Percentiles rank a stretch among this genome's conserved stretches.
These are phyloP conservation scores for Ptilonorhynchus violaceus DNA, from an alignment of 2,113 vertebrate genomes.

Conservation along the genomic window DNA sequence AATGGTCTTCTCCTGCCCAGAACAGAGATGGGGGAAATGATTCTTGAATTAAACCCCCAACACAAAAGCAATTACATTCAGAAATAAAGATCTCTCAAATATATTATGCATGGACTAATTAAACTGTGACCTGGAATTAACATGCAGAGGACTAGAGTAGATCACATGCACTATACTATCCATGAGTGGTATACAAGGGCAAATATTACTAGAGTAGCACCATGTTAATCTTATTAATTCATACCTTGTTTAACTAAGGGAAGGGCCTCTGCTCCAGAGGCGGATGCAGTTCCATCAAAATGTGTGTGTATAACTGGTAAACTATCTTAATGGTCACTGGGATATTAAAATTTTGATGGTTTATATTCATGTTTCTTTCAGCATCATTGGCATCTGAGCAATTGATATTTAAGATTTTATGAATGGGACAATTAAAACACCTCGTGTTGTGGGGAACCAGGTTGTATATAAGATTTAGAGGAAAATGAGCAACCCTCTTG, in stretches of 20 bases:
- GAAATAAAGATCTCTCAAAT: constrained; percentile 40
- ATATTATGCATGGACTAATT: constrained; percentile 43
- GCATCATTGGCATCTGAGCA: neutral
- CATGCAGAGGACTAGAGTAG: neutral
- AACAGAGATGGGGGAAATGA: neutral
- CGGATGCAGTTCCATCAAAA: neutral
- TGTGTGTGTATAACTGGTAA: accelerated
- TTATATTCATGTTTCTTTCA: neutral
- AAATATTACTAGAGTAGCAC: constrained; percentile 31
- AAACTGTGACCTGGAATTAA: constrained; percentile 40
- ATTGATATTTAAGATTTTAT: constrained; percentile 31
- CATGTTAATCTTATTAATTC: constrained; percentile 58
- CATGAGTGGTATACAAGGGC: constrained; percentile 47
- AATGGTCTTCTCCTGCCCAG: neutral
- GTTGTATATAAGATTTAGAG: neutral
- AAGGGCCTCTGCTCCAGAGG: neutral
- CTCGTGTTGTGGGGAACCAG: accelerated
- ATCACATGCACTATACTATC: constrained; percentile 13
- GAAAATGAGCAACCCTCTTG: neutral
- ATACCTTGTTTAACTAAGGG: constrained; percentile 31
- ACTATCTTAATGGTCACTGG: neutral
- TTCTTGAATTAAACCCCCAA: constrained; percentile 33
- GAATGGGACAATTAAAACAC: neutral
- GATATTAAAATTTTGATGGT: neutral
- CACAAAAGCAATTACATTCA: constrained; percentile 47